These are phyloP conservation scores for Erynnis tages DNA, from an alignment of 2,888 invertebrate species.

Conservation along the genomic window DNA sequence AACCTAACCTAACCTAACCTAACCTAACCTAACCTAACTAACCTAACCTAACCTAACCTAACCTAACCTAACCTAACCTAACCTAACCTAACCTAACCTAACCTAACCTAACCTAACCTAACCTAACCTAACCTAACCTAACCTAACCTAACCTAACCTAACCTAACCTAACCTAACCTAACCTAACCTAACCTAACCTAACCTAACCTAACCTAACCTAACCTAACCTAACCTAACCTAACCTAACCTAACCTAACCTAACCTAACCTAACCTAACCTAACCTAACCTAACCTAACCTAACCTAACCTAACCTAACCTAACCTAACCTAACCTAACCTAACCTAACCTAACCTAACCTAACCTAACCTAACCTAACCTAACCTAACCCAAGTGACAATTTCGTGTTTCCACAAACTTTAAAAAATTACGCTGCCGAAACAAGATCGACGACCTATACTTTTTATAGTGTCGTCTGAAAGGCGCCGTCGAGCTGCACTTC, in stretches of 20 bases:
- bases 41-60: constrained; percentile 21
- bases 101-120: constrained; percentile 27
- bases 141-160: constrained; percentile 16
- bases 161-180: constrained; percentile 10
- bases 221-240: too few species aligned
- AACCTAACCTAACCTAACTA: constrained; percentile 33
- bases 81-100: constrained; percentile 28
- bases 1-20: constrained; percentile 34
- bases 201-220: constrained; percentile 2
- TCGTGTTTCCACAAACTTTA: too few species aligned
- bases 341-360: constrained; percentile 29
- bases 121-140: constrained; percentile 26
- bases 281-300: constrained; percentile 26
- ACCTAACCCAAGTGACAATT: constrained; percentile 31
- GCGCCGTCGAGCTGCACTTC: too few species aligned
- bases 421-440: too few species aligned
- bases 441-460: too few species aligned
- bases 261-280: constrained; percentile 23
- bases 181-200: constrained; percentile 9
- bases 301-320: constrained; percentile 10
- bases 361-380: constrained; percentile 30
- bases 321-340: constrained; percentile 19
- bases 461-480: too few species aligned
- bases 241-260: constrained; percentile 1
- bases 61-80: constrained; percentile 27